A percentile compares a stretch with the other conserved stretches of the same genome.
Evolutionary conservation across 2,113 vertebrate species (phyloP).

Genomic region (Scopus umbretta): DNA sequence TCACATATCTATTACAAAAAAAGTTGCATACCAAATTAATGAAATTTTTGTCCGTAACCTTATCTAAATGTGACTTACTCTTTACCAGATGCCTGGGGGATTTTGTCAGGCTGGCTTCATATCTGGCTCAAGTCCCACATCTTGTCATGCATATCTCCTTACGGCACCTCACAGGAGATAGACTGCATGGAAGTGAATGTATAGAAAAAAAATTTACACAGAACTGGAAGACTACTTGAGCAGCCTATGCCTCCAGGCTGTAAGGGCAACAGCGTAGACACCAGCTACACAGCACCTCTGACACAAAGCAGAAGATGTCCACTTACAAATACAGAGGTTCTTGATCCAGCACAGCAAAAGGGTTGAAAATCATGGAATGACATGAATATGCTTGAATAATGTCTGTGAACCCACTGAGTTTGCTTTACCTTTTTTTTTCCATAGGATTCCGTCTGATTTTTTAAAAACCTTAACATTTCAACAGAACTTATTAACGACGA

Average conservation of each 20-base stretch:
- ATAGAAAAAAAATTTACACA: background rate
- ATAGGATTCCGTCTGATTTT: background rate
- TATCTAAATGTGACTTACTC: background rate
- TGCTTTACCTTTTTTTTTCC: background rate
- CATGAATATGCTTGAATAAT: background rate
- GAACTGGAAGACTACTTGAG: background rate
- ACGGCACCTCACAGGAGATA: background rate
- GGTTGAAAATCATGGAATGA: background rate
- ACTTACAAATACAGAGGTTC: background rate
- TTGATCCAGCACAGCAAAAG: background rate
- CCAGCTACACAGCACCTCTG: rapidly evolving
- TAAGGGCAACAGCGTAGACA: background rate
- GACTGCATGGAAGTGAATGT: background rate
- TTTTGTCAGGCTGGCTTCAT: background rate
- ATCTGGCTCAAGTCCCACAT: background rate
- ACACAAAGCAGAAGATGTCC: background rate
- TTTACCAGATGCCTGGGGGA: background rate
- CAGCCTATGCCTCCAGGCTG: background rate
- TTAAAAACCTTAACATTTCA: background rate
- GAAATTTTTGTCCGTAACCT: background rate
- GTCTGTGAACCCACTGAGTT: background rate
- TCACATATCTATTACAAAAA: background rate
- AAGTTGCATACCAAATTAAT: background rate
- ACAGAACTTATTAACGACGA: background rate
- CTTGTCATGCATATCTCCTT: background rate